Evolutionary conservation across 2,888 invertebrate genomes (phyloP), one percentile per base, ranked within the genome.

Genomic region (Dynastes tityus): DNA sequence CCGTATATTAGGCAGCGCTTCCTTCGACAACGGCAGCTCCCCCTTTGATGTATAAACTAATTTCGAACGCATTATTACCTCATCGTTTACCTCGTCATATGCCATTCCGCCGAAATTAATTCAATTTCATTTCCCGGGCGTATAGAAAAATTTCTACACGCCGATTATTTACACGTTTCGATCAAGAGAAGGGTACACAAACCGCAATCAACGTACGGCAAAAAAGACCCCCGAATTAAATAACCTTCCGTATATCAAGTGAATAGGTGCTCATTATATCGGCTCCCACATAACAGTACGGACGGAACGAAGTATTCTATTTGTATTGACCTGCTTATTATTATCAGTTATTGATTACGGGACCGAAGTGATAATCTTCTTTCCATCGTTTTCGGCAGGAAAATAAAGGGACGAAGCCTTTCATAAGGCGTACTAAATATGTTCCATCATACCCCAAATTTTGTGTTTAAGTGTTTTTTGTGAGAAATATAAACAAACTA

Each of bases 251-350:
- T 73, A 73, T 73, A 73, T 73, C 73, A 73, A 73, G 58, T 73
- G 73, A 73, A 73, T 73, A 40, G 73, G 58, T 61, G 58, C 40
- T 73, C 73, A 73, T 73, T 73, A 73, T 73, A 58, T 73, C 73
- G 58, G 58, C 58, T 61, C 58, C 73, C 73, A 58, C 58, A 61
- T 40, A 73, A 13, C 73, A 5, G 58, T 13, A 13, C 64, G 22
- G n/a, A 64, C 58, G 22, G 27, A 58, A 22, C 37, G 29, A 58
- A 71, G 55, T 29, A 32, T 37, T 71, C 58, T 73, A 73, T 73
- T 73, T 73, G 58, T 73, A 40, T 73, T 73, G 73, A 58, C 58
- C 73, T 73, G 73, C 22, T 73, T 73, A 73, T 73, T 73, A 73
- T 73, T 61, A 73, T 58, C 73, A 40, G 61, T 73, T 73, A 73